Conservation (phyloP, 2,888 invertebrate species). For the Syrphus vitripennis region DNA sequence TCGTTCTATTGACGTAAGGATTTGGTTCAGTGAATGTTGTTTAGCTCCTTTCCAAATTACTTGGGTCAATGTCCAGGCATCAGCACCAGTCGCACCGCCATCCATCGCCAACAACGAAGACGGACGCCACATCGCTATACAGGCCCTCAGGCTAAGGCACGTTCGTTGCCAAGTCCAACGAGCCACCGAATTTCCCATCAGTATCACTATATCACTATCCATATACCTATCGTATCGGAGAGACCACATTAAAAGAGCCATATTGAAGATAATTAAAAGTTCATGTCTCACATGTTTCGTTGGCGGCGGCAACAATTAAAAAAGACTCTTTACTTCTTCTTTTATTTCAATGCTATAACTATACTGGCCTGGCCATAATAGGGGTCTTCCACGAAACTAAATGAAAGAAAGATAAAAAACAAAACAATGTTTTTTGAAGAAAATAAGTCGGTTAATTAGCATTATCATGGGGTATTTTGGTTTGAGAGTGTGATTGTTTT, state of each 20-base stretch:
- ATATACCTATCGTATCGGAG: neutral
- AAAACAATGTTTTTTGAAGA: neutral
- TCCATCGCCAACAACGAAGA: neutral
- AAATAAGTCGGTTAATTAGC: slow-evolving; percentile 60
- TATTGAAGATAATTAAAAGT: slow-evolving; percentile 65
- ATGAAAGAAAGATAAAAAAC: neutral
- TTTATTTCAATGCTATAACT: neutral
- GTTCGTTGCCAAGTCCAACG: neutral
- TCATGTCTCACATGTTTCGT: slow-evolving; percentile 58
- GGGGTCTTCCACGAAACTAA: slow-evolving; percentile 44
- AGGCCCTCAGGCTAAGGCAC: slow-evolving; percentile 8
- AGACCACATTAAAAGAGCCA: slow-evolving; percentile 22
- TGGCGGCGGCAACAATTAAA: slow-evolving; percentile 34
- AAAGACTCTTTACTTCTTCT: neutral
- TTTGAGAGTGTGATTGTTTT: slow-evolving; percentile 32
- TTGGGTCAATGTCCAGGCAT: slow-evolving; percentile 45
- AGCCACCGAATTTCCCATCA: slow-evolving; percentile 47
- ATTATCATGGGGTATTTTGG: slow-evolving; percentile 57
- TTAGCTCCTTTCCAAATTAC: slow-evolving; percentile 11
- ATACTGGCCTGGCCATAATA: slow-evolving; percentile 41
- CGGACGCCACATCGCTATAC: neutral
- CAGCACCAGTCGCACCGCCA: neutral
- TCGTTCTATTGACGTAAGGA: too few species aligned
- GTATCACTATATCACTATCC: neutral
- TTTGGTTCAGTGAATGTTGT: too few species aligned